Conservation (phyloP, 1,140 invertebrate species). For the Leptopilina clavipes region DNA sequence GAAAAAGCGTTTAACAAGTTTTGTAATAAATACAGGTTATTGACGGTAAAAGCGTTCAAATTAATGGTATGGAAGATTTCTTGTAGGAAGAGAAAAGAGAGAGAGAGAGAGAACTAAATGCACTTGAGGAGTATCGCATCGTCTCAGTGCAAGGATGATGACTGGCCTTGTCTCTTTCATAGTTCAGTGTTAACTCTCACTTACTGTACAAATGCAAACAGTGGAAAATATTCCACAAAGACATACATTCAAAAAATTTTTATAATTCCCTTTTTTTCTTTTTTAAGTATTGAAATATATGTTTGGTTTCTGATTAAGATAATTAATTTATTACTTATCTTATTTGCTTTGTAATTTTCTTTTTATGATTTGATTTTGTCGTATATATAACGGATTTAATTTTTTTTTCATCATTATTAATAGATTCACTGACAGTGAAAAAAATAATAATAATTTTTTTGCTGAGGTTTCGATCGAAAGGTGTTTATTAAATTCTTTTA, state of each 20-base stretch:
- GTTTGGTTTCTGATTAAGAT: no score
- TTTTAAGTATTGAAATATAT: no score
- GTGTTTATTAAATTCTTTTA: conserved; percentile 18
- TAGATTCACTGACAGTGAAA: not conserved
- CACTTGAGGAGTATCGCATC: conserved; percentile 18
- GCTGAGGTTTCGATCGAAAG: not conserved
- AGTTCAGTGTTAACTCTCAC: conserved; percentile 24
- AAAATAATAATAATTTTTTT: not conserved
- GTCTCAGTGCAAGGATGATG: conserved; percentile 12
- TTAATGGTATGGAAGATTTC: not conserved
- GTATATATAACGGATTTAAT: no score
- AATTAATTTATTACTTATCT: no score
- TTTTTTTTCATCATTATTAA: not conserved
- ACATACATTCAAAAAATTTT: no score
- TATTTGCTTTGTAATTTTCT: no score
- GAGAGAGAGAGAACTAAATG: not conserved
- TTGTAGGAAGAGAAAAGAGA: not conserved
- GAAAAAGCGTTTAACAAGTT: not conserved
- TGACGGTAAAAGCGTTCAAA: conserved; percentile 6
- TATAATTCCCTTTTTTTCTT: no score
- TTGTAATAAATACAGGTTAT: conserved; percentile 11
- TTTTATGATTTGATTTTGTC: not conserved
- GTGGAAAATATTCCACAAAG: not conserved
- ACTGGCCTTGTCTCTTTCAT: conserved; percentile 17
- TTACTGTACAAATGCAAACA: not conserved